These are phyloP conservation scores for Rhagoletis zephyria DNA, from an alignment of 1,140 invertebrate species.

Conservation along the genomic window DNA sequence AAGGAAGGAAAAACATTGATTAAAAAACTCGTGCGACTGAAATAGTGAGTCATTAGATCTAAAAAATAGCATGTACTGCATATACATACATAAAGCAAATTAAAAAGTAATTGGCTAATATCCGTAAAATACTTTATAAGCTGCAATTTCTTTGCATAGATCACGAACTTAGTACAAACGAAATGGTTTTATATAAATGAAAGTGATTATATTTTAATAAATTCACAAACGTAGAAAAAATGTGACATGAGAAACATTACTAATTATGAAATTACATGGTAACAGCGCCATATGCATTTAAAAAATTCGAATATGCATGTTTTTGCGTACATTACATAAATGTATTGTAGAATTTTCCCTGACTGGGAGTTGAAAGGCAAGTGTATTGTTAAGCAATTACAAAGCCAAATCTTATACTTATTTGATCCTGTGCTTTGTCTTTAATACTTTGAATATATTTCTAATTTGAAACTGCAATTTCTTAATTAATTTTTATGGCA, in stretches of 20 bases:
- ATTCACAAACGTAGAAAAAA: too few species aligned
- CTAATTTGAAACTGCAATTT: not conserved
- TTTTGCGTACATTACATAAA: not conserved
- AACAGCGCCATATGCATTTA: too few species aligned
- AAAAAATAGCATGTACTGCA: too few species aligned
- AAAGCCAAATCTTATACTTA: too few species aligned
- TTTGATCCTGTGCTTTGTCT: not conserved
- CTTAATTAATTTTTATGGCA: not conserved
- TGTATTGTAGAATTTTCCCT: not conserved
- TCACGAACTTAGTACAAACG: not conserved
- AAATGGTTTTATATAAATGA: not conserved
- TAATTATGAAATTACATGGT: too few species aligned
- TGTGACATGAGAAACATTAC: too few species aligned
- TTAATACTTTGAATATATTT: too few species aligned
- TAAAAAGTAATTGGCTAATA: not conserved
- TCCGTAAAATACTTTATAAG: too few species aligned
- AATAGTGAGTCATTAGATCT: too few species aligned
- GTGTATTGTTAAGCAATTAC: not conserved
- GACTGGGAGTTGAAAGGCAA: not conserved
- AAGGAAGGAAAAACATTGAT: too few species aligned
- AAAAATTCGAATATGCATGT: too few species aligned
- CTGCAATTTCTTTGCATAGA: not conserved
- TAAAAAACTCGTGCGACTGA: too few species aligned
- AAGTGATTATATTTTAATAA: not conserved
- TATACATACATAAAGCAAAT: not conserved